Evolutionary conservation across 2,888 invertebrate genomes (phyloP).

Genomic region (Melanostoma mellinum): DNA sequence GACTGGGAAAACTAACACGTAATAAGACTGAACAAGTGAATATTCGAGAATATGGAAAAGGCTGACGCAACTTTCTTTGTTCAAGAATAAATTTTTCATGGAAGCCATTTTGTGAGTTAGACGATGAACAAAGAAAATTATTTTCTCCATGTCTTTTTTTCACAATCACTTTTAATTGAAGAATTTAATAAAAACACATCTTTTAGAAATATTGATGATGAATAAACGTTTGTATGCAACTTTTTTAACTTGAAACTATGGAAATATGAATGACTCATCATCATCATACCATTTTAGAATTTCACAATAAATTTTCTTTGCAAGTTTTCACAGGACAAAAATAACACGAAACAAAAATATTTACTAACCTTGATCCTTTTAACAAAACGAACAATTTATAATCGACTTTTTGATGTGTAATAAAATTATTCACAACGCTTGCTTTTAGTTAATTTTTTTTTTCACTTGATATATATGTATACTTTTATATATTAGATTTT

Average conservation of each 20-base stretch:
- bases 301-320: slow-evolving; percentile 34
- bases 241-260: background rate
- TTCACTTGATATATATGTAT: slow-evolving; percentile 35
- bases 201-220: too few species aligned
- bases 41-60: slow-evolving; percentile 22
- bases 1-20: background rate
- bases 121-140: background rate
- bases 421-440: slow-evolving; percentile 40
- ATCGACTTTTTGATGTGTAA: slow-evolving; percentile 10
- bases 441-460: slow-evolving; percentile 22
- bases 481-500: slow-evolving; percentile 1
- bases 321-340: background rate
- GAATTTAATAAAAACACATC: background rate
- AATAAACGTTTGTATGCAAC: background rate
- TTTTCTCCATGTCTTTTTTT: background rate
- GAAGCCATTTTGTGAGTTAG: slow-evolving; percentile 43
- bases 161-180: background rate
- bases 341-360: background rate
- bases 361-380: slow-evolving; percentile 50
- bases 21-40: background rate
- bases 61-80: slow-evolving; percentile 43
- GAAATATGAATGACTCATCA: background rate
- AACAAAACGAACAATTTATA: slow-evolving; percentile 36
- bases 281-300: slow-evolving; percentile 15
- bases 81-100: slow-evolving; percentile 4